Base-by-base conservation (phyloP, 2,797 vertebrate genomes). In the Pteropus rufus region DNA sequence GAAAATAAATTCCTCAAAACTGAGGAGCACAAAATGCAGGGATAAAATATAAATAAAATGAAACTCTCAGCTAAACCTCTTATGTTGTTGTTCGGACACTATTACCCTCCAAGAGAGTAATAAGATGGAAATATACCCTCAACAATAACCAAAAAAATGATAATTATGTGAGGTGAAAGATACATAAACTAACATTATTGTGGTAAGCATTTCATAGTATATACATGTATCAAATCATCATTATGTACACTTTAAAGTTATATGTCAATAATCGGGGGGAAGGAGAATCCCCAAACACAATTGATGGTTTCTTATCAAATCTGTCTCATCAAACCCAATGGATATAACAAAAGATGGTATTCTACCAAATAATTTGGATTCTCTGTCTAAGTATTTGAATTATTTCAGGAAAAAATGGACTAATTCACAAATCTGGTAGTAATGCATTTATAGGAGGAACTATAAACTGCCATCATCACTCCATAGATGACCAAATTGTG, bases 101-200 rank as follows among this genome's bases (percentile, higher is more conserved):
- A 93, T 93, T 41, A 60, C 95, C 80, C 97, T 98, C 72, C 81
- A 98, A 12, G 99, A 99, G 93, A 98, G 98, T 62, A 99, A 99
- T 0, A 99, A 99, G 76, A 98, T 18, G 91, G 98, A 98, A 98
- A 98, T n/a, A 97, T 52, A 98, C 97, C 98, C 99, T 80, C 49
- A 44, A 69, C 10, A 46, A 49, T 15, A 62, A 60, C 19, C 31
- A 73, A 73, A 46, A 52, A 36, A 52, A 67, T 19, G 23, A n/a
- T 67, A 21, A 73, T 87, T 46, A 87, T 18, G n/a, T 46, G 36
- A 56, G 31, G 52, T 58, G 34, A 86, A 58, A 23, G 26, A 41
- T 24, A 86, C 58, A 14, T 60, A 60, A 10, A 44, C 52, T 29
- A 65, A 67, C n/a, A 5, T 44, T 72, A 72, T 19, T 24, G 46